Evolutionary conservation across 2,888 invertebrate genomes (phyloP).

Genomic region (Tinea pellionella): DNA sequence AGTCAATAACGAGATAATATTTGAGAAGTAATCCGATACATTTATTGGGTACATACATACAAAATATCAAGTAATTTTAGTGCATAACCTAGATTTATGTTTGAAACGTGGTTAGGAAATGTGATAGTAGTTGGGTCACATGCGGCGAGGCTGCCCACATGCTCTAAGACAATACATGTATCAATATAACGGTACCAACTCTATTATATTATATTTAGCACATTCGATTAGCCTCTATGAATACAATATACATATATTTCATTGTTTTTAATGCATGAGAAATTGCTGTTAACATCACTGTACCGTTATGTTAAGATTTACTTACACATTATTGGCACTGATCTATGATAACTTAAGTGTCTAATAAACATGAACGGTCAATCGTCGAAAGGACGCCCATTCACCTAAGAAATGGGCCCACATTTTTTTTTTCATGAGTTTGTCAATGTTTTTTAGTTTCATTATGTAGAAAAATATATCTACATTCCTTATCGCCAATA

Average conservation of each 20-base stretch:
- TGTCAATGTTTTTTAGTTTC: no score
- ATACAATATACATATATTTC: slow-evolving; percentile 35
- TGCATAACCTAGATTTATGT: neutral
- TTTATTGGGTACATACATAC: no score
- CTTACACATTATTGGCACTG: neutral
- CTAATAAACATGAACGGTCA: no score
- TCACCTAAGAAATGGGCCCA: no score
- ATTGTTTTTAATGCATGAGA: slow-evolving; percentile 19
- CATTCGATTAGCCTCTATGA: slow-evolving; percentile 41
- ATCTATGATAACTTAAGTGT: neutral
- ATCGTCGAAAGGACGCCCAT: no score
- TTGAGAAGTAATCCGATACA: no score
- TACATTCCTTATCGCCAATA: no score
- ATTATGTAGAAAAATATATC: no score
- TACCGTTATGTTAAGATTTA: neutral
- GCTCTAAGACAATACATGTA: neutral
- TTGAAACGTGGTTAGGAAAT: slow-evolving; percentile 5
- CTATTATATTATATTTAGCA: slow-evolving; percentile 24
- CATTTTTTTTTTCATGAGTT: no score
- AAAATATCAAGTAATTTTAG: no score
- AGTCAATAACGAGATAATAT: no score
- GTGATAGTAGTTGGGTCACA: neutral
- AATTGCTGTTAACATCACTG: slow-evolving; percentile 2
- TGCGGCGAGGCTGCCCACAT: slow-evolving; percentile 6
- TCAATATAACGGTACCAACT: neutral